Percentiles rank a stretch among this genome's conserved stretches.
Evolutionary conservation across 2,888 invertebrate species (phyloP).

Genomic region (Drosophila lutescens): DNA sequence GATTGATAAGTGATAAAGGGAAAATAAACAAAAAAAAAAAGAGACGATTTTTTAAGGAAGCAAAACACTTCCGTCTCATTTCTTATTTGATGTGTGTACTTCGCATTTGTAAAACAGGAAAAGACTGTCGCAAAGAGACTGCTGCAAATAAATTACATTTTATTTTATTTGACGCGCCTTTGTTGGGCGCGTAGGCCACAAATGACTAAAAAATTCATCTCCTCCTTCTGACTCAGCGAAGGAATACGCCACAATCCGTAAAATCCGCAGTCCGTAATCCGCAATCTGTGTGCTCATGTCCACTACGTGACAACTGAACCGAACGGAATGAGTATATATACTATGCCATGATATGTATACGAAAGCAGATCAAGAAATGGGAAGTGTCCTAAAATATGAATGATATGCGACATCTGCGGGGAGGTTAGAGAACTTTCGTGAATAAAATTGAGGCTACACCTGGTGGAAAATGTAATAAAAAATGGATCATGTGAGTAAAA

Average conservation of each 20-base stretch:
- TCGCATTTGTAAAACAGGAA: slow-evolving; percentile 33
- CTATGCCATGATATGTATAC: background rate
- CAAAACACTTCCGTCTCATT: slow-evolving; percentile 30
- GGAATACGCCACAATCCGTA: slow-evolving; percentile 12
- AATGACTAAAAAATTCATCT: slow-evolving; percentile 25
- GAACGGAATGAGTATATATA: slow-evolving; percentile 21
- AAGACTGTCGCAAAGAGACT: slow-evolving; percentile 14
- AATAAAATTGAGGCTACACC: slow-evolving; percentile 17
- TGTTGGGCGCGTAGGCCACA: slow-evolving; percentile 18
- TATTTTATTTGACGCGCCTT: slow-evolving; percentile 36
- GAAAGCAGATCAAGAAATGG: slow-evolving; percentile 21
- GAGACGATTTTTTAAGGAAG: slow-evolving; percentile 40
- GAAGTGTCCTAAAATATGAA: slow-evolving; percentile 34
- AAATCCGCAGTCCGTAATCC: slow-evolving; percentile 20
- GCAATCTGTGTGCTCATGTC: slow-evolving; percentile 25
- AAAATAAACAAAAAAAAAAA: slow-evolving; percentile 1
- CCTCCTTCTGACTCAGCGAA: slow-evolving; percentile 16
- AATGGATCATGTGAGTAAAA: slow-evolving; percentile 7
- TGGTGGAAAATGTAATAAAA: slow-evolving; percentile 8
- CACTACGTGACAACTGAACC: slow-evolving; percentile 28
- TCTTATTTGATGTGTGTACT: slow-evolving; percentile 8
- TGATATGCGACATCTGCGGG: slow-evolving; percentile 33
- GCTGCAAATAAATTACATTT: slow-evolving; percentile 39
- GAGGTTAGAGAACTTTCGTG: slow-evolving; percentile 33
- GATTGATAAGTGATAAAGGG: slow-evolving; percentile 43